A percentile compares a stretch with the other conserved stretches of the same genome.
Conservation (phyloP, 2,888 invertebrate species). For the Tipula lateralis region DNA sequence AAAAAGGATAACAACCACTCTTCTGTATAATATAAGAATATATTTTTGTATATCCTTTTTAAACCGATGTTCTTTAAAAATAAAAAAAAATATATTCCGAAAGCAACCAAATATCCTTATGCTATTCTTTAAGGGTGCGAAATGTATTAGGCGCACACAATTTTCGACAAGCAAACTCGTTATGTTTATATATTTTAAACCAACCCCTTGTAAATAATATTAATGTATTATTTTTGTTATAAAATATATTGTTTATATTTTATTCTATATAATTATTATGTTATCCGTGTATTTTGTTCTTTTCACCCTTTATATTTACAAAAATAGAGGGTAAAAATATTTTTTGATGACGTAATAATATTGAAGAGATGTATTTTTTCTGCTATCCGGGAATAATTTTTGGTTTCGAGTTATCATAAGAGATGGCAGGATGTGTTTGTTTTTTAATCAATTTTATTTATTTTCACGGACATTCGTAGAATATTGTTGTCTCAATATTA, state of each 20-base stretch:
- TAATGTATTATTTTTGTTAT: neutral
- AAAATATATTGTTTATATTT: neutral
- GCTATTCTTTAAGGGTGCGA: constrained; percentile 39
- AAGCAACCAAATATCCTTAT: constrained; percentile 25
- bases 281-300: neutral
- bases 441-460: no score
- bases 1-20: neutral
- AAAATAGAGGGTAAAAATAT: neutral
- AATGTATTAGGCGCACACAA: constrained; percentile 36
- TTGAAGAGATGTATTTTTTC: neutral
- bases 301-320: neutral
- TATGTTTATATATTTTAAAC: neutral
- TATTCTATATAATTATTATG: neutral
- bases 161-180: neutral
- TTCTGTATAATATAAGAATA: neutral
- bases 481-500: no score
- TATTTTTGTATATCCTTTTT: neutral
- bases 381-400: neutral
- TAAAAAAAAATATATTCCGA: neutral
- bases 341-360: neutral
- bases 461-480: no score
- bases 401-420: neutral
- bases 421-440: neutral
- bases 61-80: neutral
- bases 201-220: neutral